Conservation (phyloP, 2,888 invertebrate species). For the Artemia sp. region DNA sequence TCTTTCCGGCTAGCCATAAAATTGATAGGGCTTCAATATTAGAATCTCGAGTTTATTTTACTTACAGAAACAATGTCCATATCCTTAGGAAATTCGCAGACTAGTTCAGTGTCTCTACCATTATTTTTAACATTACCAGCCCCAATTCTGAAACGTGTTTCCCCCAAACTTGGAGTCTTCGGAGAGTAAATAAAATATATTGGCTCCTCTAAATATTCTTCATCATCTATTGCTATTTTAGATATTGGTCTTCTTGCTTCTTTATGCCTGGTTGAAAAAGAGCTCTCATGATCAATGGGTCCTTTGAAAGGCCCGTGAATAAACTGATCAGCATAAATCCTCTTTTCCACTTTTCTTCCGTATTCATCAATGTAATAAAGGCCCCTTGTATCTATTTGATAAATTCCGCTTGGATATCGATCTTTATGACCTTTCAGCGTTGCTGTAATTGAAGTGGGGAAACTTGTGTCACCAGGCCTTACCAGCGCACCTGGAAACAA, state of each 20-base stretch:
- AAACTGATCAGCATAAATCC: background rate
- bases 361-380: background rate
- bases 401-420: background rate
- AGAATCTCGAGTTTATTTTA: background rate
- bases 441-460: background rate
- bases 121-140: slow-evolving; percentile 17
- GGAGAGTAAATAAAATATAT: too few species aligned
- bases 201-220: too few species aligned
- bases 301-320: background rate
- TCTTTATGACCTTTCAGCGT: background rate
- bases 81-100: slow-evolving; percentile 21
- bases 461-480: background rate
- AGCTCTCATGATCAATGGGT: background rate
- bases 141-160: slow-evolving; percentile 16
- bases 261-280: background rate
- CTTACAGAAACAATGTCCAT: slow-evolving; percentile 22
- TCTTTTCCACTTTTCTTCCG: background rate
- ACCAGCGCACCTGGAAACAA: background rate
- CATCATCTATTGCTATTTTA: too few species aligned
- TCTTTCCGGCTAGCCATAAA: too few species aligned
- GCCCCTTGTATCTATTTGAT: slow-evolving; percentile 8
- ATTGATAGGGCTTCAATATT: too few species aligned
- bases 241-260: too few species aligned
- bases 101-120: slow-evolving; percentile 20
- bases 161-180: background rate